Conservation (phyloP, 2,113 vertebrate species). For the Channa maculata region DNA sequence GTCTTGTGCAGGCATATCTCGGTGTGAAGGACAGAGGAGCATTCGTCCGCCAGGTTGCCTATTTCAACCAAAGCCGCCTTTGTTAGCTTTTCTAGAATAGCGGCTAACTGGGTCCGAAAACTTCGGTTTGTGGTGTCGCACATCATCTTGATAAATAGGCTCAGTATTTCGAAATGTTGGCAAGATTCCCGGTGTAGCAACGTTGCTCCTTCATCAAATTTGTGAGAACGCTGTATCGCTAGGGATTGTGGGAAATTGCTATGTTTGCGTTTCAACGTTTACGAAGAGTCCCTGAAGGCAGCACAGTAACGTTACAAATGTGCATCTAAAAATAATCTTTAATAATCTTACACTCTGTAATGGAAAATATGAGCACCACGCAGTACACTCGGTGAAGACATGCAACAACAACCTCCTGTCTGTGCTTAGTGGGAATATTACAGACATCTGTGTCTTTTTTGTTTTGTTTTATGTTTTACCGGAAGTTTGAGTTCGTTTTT, state of each 20-base stretch:
- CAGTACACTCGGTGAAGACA: too few relatives aligned
- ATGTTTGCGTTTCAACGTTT: not conserved
- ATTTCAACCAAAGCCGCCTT: conserved; percentile 81
- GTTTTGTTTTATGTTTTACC: too few relatives aligned
- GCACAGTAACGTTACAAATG: not conserved
- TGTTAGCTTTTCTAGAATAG: conserved; percentile 80
- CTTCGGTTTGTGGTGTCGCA: conserved; percentile 71
- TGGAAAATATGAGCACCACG: too few relatives aligned
- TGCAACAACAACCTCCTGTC: too few relatives aligned
- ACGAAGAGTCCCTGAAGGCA: conserved; percentile 10
- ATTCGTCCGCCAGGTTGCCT: conserved; percentile 81
- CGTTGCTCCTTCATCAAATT: conserved; percentile 28
- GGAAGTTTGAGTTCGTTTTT: too few relatives aligned
- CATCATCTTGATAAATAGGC: conserved; percentile 63
- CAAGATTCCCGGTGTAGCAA: conserved; percentile 10
- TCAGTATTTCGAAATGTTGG: not conserved
- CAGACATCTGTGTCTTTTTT: too few relatives aligned
- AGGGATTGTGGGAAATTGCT: conserved; percentile 71
- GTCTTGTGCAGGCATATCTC: conserved; percentile 82
- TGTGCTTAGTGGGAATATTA: too few relatives aligned
- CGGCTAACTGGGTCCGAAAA: conserved; percentile 79
- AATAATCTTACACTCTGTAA: too few relatives aligned
- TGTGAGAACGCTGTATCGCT: conserved; percentile 41
- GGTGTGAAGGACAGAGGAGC: conserved; percentile 76
- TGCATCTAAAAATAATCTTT: too few relatives aligned